phyloP scores from a whole-genome alignment of 1,140 invertebrate species.

The Lepidurus couesii region DNA sequence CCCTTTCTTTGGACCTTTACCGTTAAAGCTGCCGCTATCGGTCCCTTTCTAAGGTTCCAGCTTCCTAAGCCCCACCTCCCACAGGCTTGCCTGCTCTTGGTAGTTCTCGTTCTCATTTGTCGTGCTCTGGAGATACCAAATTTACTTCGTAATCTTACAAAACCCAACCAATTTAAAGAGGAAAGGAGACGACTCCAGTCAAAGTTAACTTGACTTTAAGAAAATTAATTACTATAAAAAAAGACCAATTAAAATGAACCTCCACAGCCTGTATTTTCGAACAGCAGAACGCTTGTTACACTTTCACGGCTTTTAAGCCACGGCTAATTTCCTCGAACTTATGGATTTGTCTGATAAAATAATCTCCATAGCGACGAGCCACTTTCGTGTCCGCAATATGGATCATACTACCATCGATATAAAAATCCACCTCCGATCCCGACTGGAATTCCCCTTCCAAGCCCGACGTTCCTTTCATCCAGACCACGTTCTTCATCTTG shows the following conservation, averaged over 20 bases:
- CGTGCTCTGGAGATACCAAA: too few species aligned
- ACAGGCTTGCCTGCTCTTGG: too few species aligned
- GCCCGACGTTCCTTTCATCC: constrained; percentile 87
- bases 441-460: constrained; percentile 95
- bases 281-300: constrained; percentile 48
- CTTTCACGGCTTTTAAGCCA: constrained; percentile 69
- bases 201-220: constrained; percentile 7
- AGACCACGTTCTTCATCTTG: constrained; percentile 98
- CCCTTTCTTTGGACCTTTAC: too few species aligned
- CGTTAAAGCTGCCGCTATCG: too few species aligned
- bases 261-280: constrained; percentile 27
- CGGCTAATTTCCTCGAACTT: constrained; percentile 95
- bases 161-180: too few species aligned
- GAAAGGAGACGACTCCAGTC: too few species aligned
- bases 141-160: too few species aligned
- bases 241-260: not conserved
- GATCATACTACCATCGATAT: constrained; percentile 99
- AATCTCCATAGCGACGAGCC: constrained; percentile 95
- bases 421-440: constrained; percentile 98
- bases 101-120: too few species aligned
- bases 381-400: constrained; percentile 99
- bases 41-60: too few species aligned
- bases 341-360: constrained; percentile 95
- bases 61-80: too few species aligned
- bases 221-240: not conserved